Conservation (phyloP, 2,797 vertebrate species). For the Neomorphus geoffroyi region DNA sequence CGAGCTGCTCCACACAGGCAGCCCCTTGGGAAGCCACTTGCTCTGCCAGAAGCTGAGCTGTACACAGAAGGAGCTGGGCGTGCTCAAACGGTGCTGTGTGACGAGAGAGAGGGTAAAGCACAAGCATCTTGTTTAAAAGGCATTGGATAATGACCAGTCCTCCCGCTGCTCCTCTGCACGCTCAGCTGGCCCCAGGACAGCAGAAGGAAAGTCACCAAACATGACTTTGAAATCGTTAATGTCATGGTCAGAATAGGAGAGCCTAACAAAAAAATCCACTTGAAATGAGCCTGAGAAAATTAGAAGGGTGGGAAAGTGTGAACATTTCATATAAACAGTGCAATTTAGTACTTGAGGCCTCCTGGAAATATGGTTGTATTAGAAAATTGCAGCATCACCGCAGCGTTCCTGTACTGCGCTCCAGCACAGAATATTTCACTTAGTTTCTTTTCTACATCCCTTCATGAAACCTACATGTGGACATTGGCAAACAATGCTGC, state of each 20-base stretch:
- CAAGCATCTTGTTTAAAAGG: background rate
- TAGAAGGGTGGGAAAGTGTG: background rate
- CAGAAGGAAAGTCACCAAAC: background rate
- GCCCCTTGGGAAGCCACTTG: background rate
- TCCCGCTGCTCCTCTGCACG: background rate
- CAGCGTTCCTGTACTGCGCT: fast-evolving
- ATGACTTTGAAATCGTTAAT: background rate
- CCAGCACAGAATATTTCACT: background rate
- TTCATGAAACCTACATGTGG: background rate
- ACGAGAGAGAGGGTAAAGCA: background rate
- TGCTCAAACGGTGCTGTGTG: fast-evolving
- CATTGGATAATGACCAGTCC: fast-evolving
- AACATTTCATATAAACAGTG: background rate
- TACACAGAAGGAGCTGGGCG: fast-evolving
- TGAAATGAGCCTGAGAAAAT: background rate
- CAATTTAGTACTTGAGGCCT: background rate
- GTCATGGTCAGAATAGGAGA: background rate
- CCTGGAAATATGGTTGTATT: background rate
- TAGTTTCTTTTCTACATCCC: background rate
- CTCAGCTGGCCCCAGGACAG: background rate
- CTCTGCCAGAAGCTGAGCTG: background rate
- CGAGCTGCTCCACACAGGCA: background rate
- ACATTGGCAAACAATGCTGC: background rate
- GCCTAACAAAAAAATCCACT: background rate
- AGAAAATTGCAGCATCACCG: background rate